A percentile compares a stretch with the other conserved stretches of the same genome.
Evolutionary conservation across 2,113 vertebrate genomes (phyloP).

Genomic region (Dipodomys stephensi): DNA sequence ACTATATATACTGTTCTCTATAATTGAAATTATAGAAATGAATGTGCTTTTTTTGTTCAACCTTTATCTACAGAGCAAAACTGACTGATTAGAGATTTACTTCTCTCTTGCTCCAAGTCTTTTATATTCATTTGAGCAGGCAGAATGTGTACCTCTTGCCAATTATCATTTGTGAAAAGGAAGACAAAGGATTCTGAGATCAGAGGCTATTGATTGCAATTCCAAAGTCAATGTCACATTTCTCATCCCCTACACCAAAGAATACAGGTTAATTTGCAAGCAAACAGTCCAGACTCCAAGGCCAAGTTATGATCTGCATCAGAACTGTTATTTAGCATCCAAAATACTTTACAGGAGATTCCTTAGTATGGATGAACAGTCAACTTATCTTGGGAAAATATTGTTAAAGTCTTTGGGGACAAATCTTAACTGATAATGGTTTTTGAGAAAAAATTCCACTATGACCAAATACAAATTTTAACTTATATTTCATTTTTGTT

Average conservation of each 20-base stretch:
- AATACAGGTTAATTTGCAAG: conserved; percentile 71
- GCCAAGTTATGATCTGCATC: conserved; percentile 8
- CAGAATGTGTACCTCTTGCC: conserved; percentile 45
- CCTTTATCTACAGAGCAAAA: conserved; percentile 55
- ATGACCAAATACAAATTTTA: not conserved
- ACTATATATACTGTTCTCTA: not conserved
- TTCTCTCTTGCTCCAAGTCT: conserved; percentile 38
- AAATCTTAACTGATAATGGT: not conserved
- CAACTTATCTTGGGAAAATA: not conserved
- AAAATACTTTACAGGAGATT: not conserved
- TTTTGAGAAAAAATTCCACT: not conserved
- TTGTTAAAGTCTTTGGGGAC: not conserved
- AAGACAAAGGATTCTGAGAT: conserved; percentile 78
- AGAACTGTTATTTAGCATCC: conserved; percentile 5
- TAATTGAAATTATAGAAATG: not conserved
- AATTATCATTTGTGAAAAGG: conserved; percentile 69
- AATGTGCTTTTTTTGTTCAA: not conserved
- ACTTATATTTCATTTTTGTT: not conserved
- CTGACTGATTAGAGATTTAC: conserved; percentile 57
- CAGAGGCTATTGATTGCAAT: conserved; percentile 81
- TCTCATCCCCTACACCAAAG: conserved; percentile 49
- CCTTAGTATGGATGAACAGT: not conserved
- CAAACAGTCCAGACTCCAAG: conserved; percentile 14
- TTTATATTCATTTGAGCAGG: conserved; percentile 62
- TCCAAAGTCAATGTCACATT: conserved; percentile 75